Conservation (phyloP, 2,113 vertebrate genomes). For the Callipepla squamata region DNA sequence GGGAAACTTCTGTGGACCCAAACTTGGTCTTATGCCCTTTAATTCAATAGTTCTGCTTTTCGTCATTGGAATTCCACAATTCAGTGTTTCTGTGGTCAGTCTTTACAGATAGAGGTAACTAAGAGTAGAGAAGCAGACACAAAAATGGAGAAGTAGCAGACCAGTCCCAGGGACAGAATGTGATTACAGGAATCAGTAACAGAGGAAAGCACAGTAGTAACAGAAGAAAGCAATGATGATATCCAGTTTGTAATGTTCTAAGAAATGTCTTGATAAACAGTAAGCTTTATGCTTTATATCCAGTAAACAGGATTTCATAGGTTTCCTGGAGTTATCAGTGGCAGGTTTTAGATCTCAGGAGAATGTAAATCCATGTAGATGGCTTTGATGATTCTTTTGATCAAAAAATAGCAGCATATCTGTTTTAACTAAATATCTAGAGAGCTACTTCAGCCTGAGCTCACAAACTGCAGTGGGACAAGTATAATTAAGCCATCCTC, state of each 20-base stretch:
- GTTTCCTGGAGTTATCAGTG: not conserved
- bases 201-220: not conserved
- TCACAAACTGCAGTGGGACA: not conserved
- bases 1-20: not conserved
- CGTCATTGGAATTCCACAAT: not conserved
- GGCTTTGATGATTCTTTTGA: not conserved
- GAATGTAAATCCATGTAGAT: not conserved
- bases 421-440: not conserved
- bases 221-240: not conserved
- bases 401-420: not conserved
- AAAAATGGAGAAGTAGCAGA: not conserved
- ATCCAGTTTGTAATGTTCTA: not conserved
- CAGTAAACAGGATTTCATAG: not conserved
- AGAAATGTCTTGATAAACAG: not conserved
- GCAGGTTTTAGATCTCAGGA: not conserved
- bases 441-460: not conserved
- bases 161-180: not conserved
- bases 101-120: not conserved
- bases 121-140: not conserved
- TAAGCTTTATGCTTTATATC: no score
- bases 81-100: not conserved
- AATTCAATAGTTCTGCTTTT: not conserved
- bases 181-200: not conserved
- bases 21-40: not conserved
- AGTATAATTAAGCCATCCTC: not conserved